Evolutionary conservation across 2,888 invertebrate species (phyloP).

Genomic region (Congeria kusceri): DNA sequence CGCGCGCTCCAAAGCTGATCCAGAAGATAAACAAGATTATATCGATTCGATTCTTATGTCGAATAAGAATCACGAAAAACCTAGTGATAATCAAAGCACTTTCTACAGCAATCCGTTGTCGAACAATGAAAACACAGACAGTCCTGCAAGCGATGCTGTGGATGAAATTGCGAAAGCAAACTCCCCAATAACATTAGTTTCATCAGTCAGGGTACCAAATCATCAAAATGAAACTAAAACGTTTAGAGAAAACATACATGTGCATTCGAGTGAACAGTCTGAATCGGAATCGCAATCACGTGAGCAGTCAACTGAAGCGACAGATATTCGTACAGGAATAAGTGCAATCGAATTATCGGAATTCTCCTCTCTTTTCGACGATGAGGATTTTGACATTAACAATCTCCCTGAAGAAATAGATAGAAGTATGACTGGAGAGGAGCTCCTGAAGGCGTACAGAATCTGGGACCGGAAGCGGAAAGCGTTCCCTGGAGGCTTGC

Average conservation of each 20-base stretch:
- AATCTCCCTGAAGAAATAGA: slow-evolving; percentile 49
- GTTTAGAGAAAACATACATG: neutral
- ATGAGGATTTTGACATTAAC: slow-evolving; percentile 44
- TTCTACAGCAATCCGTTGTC: too few species aligned
- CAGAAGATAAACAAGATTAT: slow-evolving; percentile 19
- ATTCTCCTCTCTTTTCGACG: slow-evolving; percentile 29
- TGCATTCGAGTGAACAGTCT: neutral
- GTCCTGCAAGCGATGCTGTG: slow-evolving; percentile 7
- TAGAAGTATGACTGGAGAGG: slow-evolving; percentile 47
- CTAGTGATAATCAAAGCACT: too few species aligned
- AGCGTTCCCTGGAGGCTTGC: slow-evolving; percentile 43
- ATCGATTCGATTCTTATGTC: slow-evolving; percentile 35
- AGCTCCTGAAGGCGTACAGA: slow-evolving; percentile 55
- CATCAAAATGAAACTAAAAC: neutral
- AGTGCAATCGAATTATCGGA: slow-evolving; percentile 16
- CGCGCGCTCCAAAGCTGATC: neutral
- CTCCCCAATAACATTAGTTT: neutral
- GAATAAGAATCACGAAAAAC: neutral
- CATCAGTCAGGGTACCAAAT: neutral
- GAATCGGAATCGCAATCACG: neutral
- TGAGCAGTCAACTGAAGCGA: neutral
- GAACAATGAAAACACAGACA: slow-evolving; percentile 22
- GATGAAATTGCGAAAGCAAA: slow-evolving; percentile 12
- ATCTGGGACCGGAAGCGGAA: slow-evolving; percentile 56
- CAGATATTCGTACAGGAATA: slow-evolving; percentile 6